Evolutionary conservation across 2,113 vertebrate species (phyloP), one percentile per base, ranked within the genome.

Genomic region (Psilopsiagon aymara): DNA sequence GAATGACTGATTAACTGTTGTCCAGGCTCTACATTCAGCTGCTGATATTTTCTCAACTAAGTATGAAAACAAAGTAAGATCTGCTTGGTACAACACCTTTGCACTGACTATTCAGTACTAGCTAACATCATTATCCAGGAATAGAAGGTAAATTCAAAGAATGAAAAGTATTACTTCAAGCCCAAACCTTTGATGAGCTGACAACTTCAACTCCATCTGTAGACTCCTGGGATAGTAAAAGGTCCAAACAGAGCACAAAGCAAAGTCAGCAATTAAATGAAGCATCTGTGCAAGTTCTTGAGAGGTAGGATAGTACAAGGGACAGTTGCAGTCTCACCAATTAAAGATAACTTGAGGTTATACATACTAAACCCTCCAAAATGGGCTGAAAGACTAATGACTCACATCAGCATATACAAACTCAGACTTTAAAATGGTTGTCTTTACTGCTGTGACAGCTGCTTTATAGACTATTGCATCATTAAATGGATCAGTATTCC

Each of bases 401-500:
- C 8, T 87, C 67, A 66, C 39, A 86, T 82, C 76, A 73, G 28
- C 11, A 66, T 85, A 62, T 1, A 8, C 25, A 91, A 93, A 90
- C 59, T 79, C 59, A 51, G 63, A 74, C 74, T 95, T 90, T 66
- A 46, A 86, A 96, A 71, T 55, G 43, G 29, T 64, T 89, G 14
- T 41, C 62, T 84, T 76, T 91, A 89, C 66, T 95, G 52, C 67
- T 90, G 46, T 88, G 85, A 47, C 79, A 95, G 78, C 84, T 96
- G 88, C 37, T 95, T 93, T 97, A 88, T 69, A 87, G 74, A 57
- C 43, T 82, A 68, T 29, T 70, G 25, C 60, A 82, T 64, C 6
- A 7, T 86, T 95, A 92, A 96, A 89, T 82, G n/a, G 47, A 71
- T 74, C 66, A 70, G 44, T 60, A 71, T 92, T 93, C 41, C 31